Conservation (phyloP, 1,140 invertebrate species). For the Coboldia fuscipes region DNA sequence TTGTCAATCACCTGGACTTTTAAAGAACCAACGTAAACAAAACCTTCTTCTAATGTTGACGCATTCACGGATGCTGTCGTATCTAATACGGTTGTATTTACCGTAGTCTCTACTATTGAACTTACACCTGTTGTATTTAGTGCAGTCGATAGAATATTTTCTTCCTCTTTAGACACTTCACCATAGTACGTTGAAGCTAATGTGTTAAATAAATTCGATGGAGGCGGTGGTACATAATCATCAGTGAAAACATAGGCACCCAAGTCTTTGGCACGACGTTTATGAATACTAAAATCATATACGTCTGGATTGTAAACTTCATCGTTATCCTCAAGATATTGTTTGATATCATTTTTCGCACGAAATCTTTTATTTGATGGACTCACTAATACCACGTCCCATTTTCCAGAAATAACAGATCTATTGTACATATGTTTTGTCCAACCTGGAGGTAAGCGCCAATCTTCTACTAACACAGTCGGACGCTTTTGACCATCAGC, state of each 20-base stretch:
- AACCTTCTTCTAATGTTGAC: conserved; percentile 8
- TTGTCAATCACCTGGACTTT: conserved; percentile 48
- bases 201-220: too few relatives aligned
- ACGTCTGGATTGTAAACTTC: conserved; percentile 26
- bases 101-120: too few relatives aligned
- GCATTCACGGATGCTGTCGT: too few relatives aligned
- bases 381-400: conserved; percentile 55
- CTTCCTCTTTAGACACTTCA: too few relatives aligned
- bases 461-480: conserved; percentile 47
- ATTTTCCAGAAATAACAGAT: conserved; percentile 47
- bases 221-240: conserved; percentile 14
- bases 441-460: conserved; percentile 46
- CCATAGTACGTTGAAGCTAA: too few relatives aligned
- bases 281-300: conserved; percentile 35
- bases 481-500: conserved; percentile 24
- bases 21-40: conserved; percentile 38
- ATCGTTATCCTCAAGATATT: conserved; percentile 27
- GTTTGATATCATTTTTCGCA: conserved; percentile 32
- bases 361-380: conserved; percentile 35
- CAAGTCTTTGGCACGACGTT: conserved; percentile 27
- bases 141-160: too few relatives aligned
- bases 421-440: conserved; percentile 50
- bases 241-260: conserved; percentile 24
- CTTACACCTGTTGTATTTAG: too few relatives aligned
- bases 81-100: too few relatives aligned